These are phyloP conservation scores for Conus canariensis DNA, from an alignment of 2,888 invertebrate species.

Conservation along the genomic window DNA sequence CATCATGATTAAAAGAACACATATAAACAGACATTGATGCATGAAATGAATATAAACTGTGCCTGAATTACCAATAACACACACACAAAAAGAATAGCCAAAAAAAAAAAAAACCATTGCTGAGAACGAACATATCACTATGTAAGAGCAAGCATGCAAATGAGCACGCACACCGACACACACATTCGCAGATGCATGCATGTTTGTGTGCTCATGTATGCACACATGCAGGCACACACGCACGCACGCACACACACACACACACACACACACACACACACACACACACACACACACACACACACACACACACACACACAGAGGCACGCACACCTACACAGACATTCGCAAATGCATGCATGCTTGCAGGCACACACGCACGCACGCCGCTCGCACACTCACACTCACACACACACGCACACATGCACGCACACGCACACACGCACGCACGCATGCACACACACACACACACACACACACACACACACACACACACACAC, in stretches of 20 bases:
- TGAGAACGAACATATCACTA: no score
- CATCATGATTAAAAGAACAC: no score
- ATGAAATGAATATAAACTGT: no score
- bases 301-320: background rate
- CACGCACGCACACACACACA: background rate
- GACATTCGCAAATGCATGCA: background rate
- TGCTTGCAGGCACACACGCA: background rate
- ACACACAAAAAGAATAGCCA: no score
- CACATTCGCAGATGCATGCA: background rate
- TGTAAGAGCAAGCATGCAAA: background rate
- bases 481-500: no score
- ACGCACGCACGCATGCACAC: no score
- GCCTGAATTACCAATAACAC: no score
- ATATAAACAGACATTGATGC: no score
- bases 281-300: background rate
- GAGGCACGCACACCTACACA: background rate
- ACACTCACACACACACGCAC: slow-evolving; percentile 15
- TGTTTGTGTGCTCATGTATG: background rate
- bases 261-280: background rate
- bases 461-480: no score
- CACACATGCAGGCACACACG: background rate
- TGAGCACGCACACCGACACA: background rate
- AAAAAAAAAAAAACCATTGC: no score
- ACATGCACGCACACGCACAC: background rate
- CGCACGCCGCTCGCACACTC: no score